These are phyloP conservation scores for Epizoanthus rinbou DNA, from an alignment of 92 coral and sea anemone species.

Conservation along the genomic window DNA sequence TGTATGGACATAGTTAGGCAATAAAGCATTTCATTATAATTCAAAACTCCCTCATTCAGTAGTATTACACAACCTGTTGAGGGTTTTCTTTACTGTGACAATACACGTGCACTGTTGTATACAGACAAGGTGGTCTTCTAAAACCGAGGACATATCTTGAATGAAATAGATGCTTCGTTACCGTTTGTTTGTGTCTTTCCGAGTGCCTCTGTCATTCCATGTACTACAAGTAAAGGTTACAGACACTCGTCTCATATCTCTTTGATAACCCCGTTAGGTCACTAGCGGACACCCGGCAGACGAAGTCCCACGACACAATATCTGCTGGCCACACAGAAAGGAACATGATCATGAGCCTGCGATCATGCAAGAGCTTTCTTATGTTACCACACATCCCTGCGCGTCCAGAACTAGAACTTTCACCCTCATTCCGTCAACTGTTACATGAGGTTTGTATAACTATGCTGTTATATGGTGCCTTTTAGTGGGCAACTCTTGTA, in stretches of 20 bases:
- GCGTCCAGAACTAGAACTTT: not conserved
- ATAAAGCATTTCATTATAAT: no score
- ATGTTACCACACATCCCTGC: conserved; percentile 24
- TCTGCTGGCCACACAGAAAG: conserved; percentile 17
- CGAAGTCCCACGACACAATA: conserved; percentile 15
- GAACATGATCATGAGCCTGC: conserved; percentile 1
- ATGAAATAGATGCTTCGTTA: no score
- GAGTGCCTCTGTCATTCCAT: not conserved
- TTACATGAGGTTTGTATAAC: conserved; percentile 16
- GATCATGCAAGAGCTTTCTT: conserved; percentile 38
- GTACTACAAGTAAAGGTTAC: not conserved
- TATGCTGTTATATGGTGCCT: not conserved
- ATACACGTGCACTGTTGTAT: no score
- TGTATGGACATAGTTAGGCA: no score
- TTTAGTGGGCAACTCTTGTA: no score
- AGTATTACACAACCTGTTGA: no score
- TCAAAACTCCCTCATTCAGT: no score
- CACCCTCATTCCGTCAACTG: conserved; percentile 27
- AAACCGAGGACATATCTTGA: no score
- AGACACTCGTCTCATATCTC: not conserved
- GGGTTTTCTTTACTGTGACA: no score
- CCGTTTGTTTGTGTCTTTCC: no score
- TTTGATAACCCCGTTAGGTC: no score
- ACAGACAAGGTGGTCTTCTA: no score
- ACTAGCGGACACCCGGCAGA: not conserved